Evolutionary conservation across 2,888 invertebrate genomes (phyloP), one percentile per base, ranked within the genome.

Genomic region (Parnassius smintheus): DNA sequence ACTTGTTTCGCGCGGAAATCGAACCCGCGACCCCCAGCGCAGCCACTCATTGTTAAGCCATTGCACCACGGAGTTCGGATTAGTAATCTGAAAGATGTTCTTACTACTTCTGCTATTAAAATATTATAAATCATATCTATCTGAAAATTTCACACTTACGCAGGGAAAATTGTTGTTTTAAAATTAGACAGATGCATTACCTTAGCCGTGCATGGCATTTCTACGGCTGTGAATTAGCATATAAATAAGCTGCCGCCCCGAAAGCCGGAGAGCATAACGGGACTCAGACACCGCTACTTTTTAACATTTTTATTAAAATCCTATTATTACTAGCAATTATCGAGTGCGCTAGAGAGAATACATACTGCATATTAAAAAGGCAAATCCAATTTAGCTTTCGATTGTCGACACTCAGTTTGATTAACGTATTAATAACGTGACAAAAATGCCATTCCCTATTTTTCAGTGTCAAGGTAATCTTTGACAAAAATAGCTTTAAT

Each of bases 291-390:
- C 75, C 76, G 75, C 78, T 72, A 46, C 78, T 62, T 78, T 83
- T 86, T 83, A 77, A 84, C 82, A 86, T 85, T 88, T 90, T 88
- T 88, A 88, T 85, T 80, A 82, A 78, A 86, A 88, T 83, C 85
- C 88, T 91, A 91, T 91, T 91, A 91, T 88, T 85, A 81, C 78
- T 69, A 75, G 77, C 86, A 88, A 90, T 91, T 88, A 91, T 90
- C 82, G 80, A 86, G 83, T 85, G 85, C 82, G 84, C 82, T 77
- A 77, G 76, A 82, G 78, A 75, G 78, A 77, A 81, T 78, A 77
- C 69, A 75, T 81, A 84, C 81, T 77, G 82, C 75, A 73, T 81
- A 82, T 83, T 80, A 73, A 73, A 74, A 73, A 76, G 75, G 69
- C 69, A 72, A 77, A 75, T 75, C 73, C 76, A 78, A 81, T 81